These are phyloP conservation scores for Parus major DNA, from an alignment of 2,113 vertebrate genomes.

Conservation along the genomic window DNA sequence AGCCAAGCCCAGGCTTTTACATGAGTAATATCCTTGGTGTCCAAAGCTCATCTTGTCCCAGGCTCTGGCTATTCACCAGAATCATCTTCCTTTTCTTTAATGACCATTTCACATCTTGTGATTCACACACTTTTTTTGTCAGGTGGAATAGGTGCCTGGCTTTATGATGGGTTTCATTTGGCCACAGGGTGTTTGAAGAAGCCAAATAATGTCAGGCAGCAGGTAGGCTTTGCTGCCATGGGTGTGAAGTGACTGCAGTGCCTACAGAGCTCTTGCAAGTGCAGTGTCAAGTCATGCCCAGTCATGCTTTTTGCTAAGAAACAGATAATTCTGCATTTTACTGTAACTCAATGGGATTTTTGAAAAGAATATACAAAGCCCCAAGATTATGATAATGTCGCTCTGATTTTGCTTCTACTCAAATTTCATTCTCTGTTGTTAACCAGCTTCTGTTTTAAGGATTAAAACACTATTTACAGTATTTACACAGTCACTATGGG, in stretches of 20 bases:
- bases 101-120: background rate
- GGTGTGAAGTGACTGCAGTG: background rate
- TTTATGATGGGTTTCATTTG: background rate
- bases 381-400: background rate
- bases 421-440: background rate
- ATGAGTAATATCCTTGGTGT: constrained; percentile 52
- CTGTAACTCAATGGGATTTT: background rate
- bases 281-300: background rate
- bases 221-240: background rate
- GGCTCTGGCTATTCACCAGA: constrained; percentile 3
- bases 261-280: background rate
- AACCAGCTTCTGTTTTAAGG: background rate
- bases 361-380: background rate
- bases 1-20: background rate
- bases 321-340: background rate
- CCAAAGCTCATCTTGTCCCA: constrained; percentile 30
- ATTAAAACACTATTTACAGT: background rate
- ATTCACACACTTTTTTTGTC: background rate
- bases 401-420: background rate
- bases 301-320: background rate
- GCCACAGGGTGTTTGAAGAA: fast-evolving
- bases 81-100: background rate
- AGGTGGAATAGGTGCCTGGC: background rate
- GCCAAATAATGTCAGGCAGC: background rate
- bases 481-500: background rate